Evolutionary conservation across 2,888 invertebrate species (phyloP).

Genomic region (Prenolepis imparis): DNA sequence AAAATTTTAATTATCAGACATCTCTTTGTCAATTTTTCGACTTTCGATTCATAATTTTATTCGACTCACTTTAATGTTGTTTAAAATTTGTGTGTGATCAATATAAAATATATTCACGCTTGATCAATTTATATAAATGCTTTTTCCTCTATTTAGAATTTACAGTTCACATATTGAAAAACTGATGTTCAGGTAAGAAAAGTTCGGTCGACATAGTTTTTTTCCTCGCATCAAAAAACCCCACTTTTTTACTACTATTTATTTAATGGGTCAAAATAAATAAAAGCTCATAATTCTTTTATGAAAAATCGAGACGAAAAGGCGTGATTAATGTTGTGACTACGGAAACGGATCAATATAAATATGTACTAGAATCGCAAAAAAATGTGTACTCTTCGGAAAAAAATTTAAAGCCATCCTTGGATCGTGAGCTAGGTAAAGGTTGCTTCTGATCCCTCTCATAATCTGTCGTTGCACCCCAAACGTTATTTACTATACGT

Average conservation of each 20-base stretch:
- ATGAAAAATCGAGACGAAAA: not conserved
- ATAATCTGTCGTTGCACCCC: conserved; percentile 13
- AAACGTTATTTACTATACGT: not conserved
- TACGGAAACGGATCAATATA: conserved; percentile 19
- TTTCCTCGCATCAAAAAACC: not conserved
- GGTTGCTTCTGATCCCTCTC: conserved; percentile 10
- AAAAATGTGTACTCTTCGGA: conserved; percentile 22
- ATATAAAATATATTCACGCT: not conserved
- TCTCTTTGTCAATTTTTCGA: not conserved
- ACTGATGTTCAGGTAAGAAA: not conserved
- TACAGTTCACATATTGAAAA: not conserved
- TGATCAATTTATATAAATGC: not conserved
- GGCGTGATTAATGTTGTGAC: conserved; percentile 13
- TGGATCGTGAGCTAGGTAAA: conserved; percentile 15
- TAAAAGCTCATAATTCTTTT: conserved; percentile 1
- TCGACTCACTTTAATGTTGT: not conserved
- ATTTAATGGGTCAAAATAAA: not conserved
- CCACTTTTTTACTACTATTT: not conserved
- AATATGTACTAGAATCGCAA: conserved; percentile 38
- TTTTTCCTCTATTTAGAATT: not conserved
- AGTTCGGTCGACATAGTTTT: not conserved
- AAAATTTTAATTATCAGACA: not conserved
- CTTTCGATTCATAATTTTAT: not conserved
- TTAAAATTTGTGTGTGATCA: not conserved
- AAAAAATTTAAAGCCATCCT: conserved; percentile 34